Conservation (phyloP, 2,888 invertebrate species). For the Philopedon plagiatum region DNA sequence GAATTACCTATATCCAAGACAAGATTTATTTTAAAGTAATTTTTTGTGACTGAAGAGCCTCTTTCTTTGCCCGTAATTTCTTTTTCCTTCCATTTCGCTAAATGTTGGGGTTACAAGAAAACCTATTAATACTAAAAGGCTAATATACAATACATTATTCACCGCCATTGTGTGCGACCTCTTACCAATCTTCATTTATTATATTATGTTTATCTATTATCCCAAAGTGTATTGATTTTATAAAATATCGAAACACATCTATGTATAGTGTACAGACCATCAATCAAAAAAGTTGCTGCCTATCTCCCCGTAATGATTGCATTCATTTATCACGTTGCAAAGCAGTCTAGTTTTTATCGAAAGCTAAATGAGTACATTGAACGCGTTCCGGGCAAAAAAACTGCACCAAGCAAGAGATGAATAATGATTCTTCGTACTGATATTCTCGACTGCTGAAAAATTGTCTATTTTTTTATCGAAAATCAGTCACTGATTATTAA, state of each 20-base stretch:
- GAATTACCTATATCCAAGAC: no score
- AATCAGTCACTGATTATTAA: constrained; percentile 25
- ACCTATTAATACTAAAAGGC: constrained; percentile 13
- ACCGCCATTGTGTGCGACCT: constrained; percentile 9
- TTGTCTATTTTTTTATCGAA: constrained; percentile 42
- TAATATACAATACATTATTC: constrained; percentile 21
- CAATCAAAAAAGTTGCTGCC: constrained; percentile 56
- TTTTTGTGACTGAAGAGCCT: no score
- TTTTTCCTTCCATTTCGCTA: neutral
- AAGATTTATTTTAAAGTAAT: no score
- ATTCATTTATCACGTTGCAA: constrained; percentile 57
- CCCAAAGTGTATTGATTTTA: constrained; percentile 37
- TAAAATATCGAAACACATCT: constrained; percentile 47
- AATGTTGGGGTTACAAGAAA: neutral
- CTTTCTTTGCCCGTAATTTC: no score
- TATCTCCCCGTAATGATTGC: constrained; percentile 58
- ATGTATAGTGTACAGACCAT: constrained; percentile 46
- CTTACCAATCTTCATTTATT: constrained; percentile 27
- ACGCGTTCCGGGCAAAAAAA: constrained; percentile 43
- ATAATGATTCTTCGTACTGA: constrained; percentile 46
- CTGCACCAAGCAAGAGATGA: constrained; percentile 44
- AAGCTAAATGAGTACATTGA: constrained; percentile 51
- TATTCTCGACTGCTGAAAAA: constrained; percentile 48
- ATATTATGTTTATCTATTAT: constrained; percentile 37
- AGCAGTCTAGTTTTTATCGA: constrained; percentile 48